A percentile compares a stretch with the other conserved stretches of the same genome.
Conservation (phyloP, 2,113 vertebrate genomes). For the Axis porcinus region DNA sequence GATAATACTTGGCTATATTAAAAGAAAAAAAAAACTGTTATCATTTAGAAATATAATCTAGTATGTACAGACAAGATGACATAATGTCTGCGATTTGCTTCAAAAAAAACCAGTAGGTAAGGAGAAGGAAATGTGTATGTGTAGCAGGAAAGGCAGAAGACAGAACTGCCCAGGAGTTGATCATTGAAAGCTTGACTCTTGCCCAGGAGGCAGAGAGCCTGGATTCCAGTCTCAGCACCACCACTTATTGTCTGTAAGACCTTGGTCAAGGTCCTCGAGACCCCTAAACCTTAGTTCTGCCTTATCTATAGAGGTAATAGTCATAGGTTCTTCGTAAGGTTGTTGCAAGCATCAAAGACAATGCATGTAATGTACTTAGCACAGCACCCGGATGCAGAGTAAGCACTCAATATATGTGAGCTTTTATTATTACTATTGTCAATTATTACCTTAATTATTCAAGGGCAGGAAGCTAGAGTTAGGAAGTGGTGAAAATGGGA, state of each 20-base stretch:
- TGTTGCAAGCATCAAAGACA: not conserved
- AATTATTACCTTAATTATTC: not conserved
- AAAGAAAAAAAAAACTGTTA: not conserved
- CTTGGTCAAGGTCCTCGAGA: not conserved
- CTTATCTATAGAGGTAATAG: not conserved
- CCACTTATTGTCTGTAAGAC: not conserved
- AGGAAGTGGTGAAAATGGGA: not conserved
- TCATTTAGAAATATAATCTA: not conserved
- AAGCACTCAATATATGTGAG: not conserved
- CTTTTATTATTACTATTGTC: not conserved
- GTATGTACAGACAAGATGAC: not conserved
- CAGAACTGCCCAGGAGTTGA: not conserved
- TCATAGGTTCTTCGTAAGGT: not conserved
- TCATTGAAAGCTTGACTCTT: not conserved
- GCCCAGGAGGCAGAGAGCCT: not conserved
- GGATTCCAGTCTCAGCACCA: not conserved
- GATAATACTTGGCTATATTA: not conserved
- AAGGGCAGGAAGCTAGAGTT: not conserved
- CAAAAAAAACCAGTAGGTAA: not conserved
- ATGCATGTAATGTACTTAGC: not conserved
- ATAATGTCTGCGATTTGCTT: not conserved
- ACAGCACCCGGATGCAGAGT: not conserved
- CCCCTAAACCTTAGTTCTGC: not conserved
- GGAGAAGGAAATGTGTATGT: not conserved
- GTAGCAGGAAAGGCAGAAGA: not conserved